Base-by-base conservation (phyloP, 2,888 invertebrate genomes). In the Byasa hedistus region DNA sequence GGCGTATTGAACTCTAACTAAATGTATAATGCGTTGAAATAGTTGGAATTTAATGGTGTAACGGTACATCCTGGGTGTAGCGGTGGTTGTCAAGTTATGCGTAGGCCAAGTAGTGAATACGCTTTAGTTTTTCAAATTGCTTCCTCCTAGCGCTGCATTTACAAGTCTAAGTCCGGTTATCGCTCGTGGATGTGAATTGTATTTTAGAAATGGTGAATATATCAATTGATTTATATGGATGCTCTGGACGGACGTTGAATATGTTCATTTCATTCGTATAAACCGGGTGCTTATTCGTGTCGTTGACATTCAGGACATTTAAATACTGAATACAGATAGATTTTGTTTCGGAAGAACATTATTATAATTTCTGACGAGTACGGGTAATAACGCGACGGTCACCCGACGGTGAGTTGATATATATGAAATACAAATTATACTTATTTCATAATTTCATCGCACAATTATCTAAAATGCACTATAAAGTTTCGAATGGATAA, bases 111-210 rank as follows among this genome's bases (percentile, higher is more conserved):
- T 3, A 17, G 27, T 23, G 22, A 39, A 63, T 17, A 51, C 63
- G 57, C 63, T 39, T 56, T 19, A 44, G 54, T 27, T 58, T 66
- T 54, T n/a, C 61, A 66, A 66, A 66, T 66, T n/a, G 57, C 54
- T 62, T 66, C 54, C 61, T 54, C 52, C 51, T 58, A 21, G 57
- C 36, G 56, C 12, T 52, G 27, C 12, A 66, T 66, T 66, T 54
- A 58, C 66, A 62, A 62, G 66, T 66, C 66, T 23, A 61, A 66
- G 61, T 66, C 24, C 61, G 39, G 65, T 62, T 57, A 32, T 63
- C 48, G 44, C 19, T 21, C 17, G 23, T 23, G 57, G 57, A 10
- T 23, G 61, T 51, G 56, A 24, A 55, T 44, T 21, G 32, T 51
- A 57, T 66, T 62, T 54, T 44, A 55, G 52, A 58, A 61, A 39